A percentile compares a stretch with the other conserved stretches of the same genome.
phyloP scores from a whole-genome alignment of 1,140 invertebrate species.

The Brachionus manjavacas region DNA sequence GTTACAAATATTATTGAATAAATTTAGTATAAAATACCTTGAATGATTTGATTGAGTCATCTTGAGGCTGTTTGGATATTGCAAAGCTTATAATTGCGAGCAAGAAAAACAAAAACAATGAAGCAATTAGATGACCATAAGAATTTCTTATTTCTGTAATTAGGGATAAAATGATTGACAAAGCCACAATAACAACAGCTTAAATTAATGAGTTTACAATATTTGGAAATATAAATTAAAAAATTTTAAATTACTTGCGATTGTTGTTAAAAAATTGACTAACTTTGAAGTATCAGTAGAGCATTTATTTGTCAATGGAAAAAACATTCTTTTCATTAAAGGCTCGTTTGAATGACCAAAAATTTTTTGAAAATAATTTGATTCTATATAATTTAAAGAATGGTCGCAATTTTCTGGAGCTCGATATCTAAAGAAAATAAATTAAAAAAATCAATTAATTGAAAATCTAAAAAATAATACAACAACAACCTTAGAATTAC shows the following conservation, averaged over 20 bases:
- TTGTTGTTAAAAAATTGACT: neutral
- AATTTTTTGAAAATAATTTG: neutral
- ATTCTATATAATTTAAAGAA: neutral
- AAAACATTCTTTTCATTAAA: constrained; percentile 2
- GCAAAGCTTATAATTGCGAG: constrained; percentile 29
- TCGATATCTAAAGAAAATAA: neutral
- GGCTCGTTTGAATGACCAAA: neutral
- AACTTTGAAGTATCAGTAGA: neutral
- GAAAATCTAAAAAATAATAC: neutral
- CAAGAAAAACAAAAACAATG: constrained; percentile 42
- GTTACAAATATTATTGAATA: no score
- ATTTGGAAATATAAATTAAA: neutral
- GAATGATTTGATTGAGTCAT: constrained; percentile 44
- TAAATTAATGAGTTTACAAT: neutral
- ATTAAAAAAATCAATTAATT: neutral
- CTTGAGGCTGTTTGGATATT: constrained; percentile 44
- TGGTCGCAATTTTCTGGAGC: neutral
- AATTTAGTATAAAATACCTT: constrained; percentile 19
- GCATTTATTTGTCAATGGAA: neutral
- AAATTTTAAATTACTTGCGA: neutral
- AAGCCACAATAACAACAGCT: neutral
- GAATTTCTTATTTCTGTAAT: constrained; percentile 20
- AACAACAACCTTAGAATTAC: constrained; percentile 68
- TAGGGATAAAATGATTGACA: neutral
- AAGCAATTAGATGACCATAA: neutral